These are phyloP conservation scores for Plebejus argus DNA, from an alignment of 2,888 invertebrate genomes.

Conservation along the genomic window DNA sequence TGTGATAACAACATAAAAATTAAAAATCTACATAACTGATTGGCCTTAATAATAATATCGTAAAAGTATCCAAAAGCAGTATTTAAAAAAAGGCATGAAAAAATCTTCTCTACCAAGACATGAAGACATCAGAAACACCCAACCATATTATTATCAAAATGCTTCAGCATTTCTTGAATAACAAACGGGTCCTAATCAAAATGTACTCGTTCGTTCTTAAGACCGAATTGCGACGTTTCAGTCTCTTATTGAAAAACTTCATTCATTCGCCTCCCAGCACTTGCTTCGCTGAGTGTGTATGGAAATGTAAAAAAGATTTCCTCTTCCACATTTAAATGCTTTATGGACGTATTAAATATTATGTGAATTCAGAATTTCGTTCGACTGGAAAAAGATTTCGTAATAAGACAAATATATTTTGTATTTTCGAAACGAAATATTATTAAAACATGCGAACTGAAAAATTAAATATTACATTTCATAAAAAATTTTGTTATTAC, in stretches of 20 bases:
- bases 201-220: slow-evolving; percentile 24
- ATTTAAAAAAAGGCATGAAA: background rate
- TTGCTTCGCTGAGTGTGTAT: slow-evolving; percentile 36
- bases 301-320: slow-evolving; percentile 15
- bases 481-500: no score
- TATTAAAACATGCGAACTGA: background rate
- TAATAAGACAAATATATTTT: background rate
- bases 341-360: slow-evolving; percentile 8
- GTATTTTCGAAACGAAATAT: background rate
- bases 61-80: background rate
- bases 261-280: slow-evolving; percentile 48
- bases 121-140: background rate
- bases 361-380: background rate
- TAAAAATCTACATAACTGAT: no score
- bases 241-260: slow-evolving; percentile 67
- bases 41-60: background rate
- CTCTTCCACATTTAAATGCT: background rate
- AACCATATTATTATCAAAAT: background rate
- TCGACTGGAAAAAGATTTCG: slow-evolving; percentile 1
- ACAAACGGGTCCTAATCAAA: slow-evolving; percentile 26
- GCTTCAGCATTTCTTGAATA: background rate
- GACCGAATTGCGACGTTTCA: slow-evolving; percentile 41
- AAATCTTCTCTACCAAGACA: background rate
- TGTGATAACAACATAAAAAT: background rate
- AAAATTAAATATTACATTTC: background rate